Evolutionary conservation across 1,140 invertebrate genomes (phyloP).

Genomic region (Drosophila serrata): DNA sequence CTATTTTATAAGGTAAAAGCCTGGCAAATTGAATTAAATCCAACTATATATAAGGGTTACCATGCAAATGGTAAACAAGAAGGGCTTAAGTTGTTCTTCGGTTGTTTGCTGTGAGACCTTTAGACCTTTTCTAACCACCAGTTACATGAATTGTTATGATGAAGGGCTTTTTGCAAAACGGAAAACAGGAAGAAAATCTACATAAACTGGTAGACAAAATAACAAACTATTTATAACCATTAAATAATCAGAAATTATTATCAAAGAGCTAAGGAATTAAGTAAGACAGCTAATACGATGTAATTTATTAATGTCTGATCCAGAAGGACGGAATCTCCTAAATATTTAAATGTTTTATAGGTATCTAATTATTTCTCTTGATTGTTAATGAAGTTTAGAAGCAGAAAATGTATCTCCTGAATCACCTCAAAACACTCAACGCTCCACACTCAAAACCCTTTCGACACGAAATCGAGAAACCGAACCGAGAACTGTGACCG

Average conservation of each 20-base stretch:
- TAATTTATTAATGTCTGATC: neutral
- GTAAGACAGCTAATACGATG: neutral
- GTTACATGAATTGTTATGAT: slow-evolving; percentile 38
- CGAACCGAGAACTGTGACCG: slow-evolving; percentile 32
- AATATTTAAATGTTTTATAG: neutral
- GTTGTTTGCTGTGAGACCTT: neutral
- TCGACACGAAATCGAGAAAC: slow-evolving; percentile 14
- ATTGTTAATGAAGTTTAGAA: neutral
- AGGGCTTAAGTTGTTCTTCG: slow-evolving; percentile 65
- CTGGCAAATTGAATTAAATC: slow-evolving; percentile 42
- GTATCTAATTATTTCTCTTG: neutral
- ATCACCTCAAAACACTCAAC: slow-evolving; percentile 31
- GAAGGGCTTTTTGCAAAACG: neutral
- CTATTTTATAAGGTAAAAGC: neutral
- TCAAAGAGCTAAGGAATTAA: neutral
- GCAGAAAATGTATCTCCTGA: neutral
- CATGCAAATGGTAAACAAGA: slow-evolving; percentile 27
- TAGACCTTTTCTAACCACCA: neutral
- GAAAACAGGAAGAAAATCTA: neutral
- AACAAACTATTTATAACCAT: neutral
- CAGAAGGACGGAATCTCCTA: too few relatives aligned
- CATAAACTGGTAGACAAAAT: neutral
- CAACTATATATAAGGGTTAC: neutral
- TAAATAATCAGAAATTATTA: slow-evolving; percentile 1
- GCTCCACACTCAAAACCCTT: neutral